A percentile compares a stretch with the other conserved stretches of the same genome.
These are phyloP conservation scores for Himalopsyche phryganea DNA, from an alignment of 1,140 invertebrate species.

Conservation along the genomic window DNA sequence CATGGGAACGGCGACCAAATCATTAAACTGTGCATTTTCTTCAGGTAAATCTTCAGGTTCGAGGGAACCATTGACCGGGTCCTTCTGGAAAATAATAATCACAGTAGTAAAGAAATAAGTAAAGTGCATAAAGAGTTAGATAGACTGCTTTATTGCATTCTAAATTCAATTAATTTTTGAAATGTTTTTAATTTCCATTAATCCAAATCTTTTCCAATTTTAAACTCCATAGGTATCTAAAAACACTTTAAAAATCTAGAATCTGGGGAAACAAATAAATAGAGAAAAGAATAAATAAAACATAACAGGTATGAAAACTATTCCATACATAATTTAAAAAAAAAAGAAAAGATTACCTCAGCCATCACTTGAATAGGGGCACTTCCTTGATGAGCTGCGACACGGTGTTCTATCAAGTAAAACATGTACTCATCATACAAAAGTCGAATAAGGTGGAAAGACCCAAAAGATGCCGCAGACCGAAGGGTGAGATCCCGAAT, in stretches of 20 bases:
- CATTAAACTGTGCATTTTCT: neutral
- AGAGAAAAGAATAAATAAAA: too few relatives aligned
- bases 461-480: constrained; percentile 96
- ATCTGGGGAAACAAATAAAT: too few relatives aligned
- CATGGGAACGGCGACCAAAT: constrained; percentile 6
- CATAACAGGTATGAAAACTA: too few relatives aligned
- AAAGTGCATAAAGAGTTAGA: too few relatives aligned
- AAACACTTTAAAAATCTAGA: too few relatives aligned
- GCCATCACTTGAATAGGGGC: constrained; percentile 92
- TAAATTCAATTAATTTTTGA: too few relatives aligned
- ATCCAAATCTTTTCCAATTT: too few relatives aligned
- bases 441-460: constrained; percentile 96
- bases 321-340: too few relatives aligned
- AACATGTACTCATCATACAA: constrained; percentile 99
- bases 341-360: constrained; percentile 36
- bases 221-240: too few relatives aligned
- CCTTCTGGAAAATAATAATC: constrained; percentile 22
- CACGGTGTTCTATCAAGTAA: constrained; percentile 95
- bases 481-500: constrained; percentile 92
- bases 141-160: too few relatives aligned
- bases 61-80: constrained; percentile 18
- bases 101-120: neutral
- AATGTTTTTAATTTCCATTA: too few relatives aligned
- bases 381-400: constrained; percentile 84
- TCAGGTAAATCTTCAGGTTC: constrained; percentile 11